phyloP scores from a whole-genome alignment of 2,888 invertebrate genomes.

The Tetranychus piercei region DNA sequence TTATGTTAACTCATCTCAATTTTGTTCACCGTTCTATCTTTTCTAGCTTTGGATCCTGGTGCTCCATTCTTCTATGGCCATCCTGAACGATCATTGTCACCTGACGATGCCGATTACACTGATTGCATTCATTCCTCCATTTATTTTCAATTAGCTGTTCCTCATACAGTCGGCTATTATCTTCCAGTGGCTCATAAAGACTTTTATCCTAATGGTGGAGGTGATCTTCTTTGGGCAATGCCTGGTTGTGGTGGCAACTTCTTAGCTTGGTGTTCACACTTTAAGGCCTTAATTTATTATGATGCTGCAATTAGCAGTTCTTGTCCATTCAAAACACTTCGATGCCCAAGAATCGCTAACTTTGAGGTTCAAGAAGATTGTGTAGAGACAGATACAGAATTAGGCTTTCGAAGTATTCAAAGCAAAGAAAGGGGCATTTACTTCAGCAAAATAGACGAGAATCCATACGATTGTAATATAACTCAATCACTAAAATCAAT shows the following conservation, averaged over 20 bases:
- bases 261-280: constrained; percentile 3
- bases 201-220: constrained; percentile 3
- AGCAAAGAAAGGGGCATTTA: not conserved
- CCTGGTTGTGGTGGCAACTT: constrained; percentile 1
- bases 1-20: too few species aligned
- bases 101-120: not conserved
- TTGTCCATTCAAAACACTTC: not conserved
- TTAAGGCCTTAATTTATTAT: not conserved
- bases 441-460: not conserved
- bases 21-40: too few species aligned
- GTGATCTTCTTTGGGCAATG: not conserved
- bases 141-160: not conserved
- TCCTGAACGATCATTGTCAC: not conserved
- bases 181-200: not conserved
- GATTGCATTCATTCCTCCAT: not conserved
- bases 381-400: not conserved
- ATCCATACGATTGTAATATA: not conserved
- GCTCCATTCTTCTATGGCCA: constrained; percentile 1
- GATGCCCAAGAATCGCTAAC: not conserved
- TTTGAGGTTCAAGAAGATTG: constrained; percentile 3
- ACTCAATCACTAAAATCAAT: not conserved
- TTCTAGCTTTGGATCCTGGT: not conserved
- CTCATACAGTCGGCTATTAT: not conserved
- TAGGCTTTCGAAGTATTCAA: not conserved
- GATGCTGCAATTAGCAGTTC: not conserved